phyloP scores from a whole-genome alignment of 92 coral and sea anemone genomes.

The Epizoanthus scotinus region DNA sequence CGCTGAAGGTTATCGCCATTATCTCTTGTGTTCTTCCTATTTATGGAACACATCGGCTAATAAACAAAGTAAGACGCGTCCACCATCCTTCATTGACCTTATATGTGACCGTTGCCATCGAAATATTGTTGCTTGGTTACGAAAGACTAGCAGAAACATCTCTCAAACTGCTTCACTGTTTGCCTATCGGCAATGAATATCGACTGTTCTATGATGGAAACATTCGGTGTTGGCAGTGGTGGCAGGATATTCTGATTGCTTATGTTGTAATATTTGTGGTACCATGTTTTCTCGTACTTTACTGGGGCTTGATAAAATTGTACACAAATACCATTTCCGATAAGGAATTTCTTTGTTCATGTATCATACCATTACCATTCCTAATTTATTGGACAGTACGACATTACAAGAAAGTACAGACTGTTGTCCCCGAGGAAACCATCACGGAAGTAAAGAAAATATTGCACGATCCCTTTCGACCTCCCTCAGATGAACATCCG shows the following conservation, averaged over 20 bases:
- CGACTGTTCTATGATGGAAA: constrained; percentile 56
- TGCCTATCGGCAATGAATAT: constrained; percentile 32
- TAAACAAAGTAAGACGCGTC: background rate
- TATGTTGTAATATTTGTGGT: constrained; percentile 26
- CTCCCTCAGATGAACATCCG: background rate
- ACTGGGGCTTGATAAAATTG: constrained; percentile 38
- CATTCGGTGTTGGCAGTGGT: constrained; percentile 65
- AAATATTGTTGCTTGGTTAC: constrained; percentile 62
- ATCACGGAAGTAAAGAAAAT: constrained; percentile 9
- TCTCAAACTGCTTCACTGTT: constrained; percentile 54
- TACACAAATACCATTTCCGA: constrained; percentile 28
- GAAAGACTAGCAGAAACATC: constrained; percentile 58
- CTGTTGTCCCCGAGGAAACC: background rate
- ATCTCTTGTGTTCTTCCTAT: constrained; percentile 36
- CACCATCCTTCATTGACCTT: constrained; percentile 23
- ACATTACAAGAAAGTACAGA: constrained; percentile 1
- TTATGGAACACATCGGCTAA: background rate
- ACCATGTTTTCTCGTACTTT: constrained; percentile 35
- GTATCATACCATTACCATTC: constrained; percentile 30
- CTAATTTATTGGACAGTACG: constrained; percentile 27
- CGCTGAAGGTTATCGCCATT: constrained; percentile 43
- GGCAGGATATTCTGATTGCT: constrained; percentile 51
- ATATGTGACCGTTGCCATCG: constrained; percentile 59
- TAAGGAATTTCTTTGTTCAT: constrained; percentile 34
- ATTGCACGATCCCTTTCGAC: constrained; percentile 40